Evolutionary conservation across 2,888 invertebrate species (phyloP).

Genomic region (Leptinotarsa juncta): DNA sequence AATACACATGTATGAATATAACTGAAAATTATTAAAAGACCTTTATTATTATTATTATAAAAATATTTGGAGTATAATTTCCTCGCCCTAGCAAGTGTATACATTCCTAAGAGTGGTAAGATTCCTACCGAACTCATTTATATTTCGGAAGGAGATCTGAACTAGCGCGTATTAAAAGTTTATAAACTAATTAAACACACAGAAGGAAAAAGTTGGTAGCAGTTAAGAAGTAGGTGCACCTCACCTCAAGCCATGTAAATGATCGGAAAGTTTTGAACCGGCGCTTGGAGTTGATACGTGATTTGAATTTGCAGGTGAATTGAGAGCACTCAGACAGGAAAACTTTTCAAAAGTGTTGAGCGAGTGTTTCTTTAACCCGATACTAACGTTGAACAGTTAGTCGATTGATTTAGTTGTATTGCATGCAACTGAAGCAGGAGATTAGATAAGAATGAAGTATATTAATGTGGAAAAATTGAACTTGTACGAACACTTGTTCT

Average conservation of each 20-base stretch:
- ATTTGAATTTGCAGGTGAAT: conserved; percentile 17
- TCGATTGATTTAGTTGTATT: not conserved
- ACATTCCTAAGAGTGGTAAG: not conserved
- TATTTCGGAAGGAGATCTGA: conserved; percentile 5
- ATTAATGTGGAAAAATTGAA: too few species aligned
- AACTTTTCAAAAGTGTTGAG: not conserved
- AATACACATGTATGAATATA: too few species aligned
- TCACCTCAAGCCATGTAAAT: conserved; percentile 36
- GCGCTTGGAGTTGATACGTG: conserved; percentile 22
- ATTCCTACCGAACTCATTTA: not conserved
- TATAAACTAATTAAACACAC: conserved; percentile 29
- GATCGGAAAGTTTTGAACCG: conserved; percentile 31
- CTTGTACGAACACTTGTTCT: too few species aligned
- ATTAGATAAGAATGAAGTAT: too few species aligned
- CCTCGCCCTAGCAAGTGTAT: not conserved
- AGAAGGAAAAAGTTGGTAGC: conserved; percentile 31
- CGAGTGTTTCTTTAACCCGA: not conserved
- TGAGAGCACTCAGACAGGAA: not conserved
- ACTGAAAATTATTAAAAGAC: too few species aligned
- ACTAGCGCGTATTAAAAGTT: conserved; percentile 18
- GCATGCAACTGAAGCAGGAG: not conserved
- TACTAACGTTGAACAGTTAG: too few species aligned
- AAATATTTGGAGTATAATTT: not conserved
- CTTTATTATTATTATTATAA: not conserved
- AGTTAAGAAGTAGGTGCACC: conserved; percentile 28